Percentiles rank a stretch among this genome's conserved stretches.
phyloP scores from a whole-genome alignment of 2,888 invertebrate genomes.

The Macrophya annulata region DNA sequence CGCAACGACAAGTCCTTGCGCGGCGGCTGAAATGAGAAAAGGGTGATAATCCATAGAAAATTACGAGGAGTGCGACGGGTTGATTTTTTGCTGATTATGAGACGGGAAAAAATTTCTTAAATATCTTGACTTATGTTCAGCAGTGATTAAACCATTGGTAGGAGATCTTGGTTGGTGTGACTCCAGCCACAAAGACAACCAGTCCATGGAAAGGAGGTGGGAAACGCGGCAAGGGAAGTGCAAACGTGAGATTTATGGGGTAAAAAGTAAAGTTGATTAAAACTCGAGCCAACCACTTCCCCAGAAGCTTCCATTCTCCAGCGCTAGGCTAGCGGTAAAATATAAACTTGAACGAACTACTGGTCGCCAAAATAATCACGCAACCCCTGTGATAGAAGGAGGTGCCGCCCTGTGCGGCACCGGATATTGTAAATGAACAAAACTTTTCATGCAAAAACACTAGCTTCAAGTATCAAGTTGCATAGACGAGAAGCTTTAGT shows the following conservation, averaged over 20 bases:
- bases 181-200: slow-evolving; percentile 25
- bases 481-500: slow-evolving; percentile 18
- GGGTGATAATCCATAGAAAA: slow-evolving; percentile 2
- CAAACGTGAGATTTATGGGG: slow-evolving; percentile 66
- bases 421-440: slow-evolving; percentile 65
- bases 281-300: slow-evolving; percentile 58
- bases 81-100: slow-evolving; percentile 3
- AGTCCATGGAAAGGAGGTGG: background rate
- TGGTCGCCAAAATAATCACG: slow-evolving; percentile 50
- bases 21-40: slow-evolving; percentile 47
- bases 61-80: background rate
- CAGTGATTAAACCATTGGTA: slow-evolving; percentile 40
- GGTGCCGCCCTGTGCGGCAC: background rate
- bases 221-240: slow-evolving; percentile 53
- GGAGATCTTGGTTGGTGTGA: background rate
- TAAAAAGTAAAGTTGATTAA: slow-evolving; percentile 70
- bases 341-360: slow-evolving; percentile 53
- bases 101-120: background rate
- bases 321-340: slow-evolving; percentile 39
- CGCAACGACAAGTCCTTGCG: slow-evolving; percentile 63
- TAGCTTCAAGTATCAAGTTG: slow-evolving; percentile 60
- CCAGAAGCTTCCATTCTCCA: slow-evolving; percentile 34
- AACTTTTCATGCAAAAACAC: slow-evolving; percentile 65
- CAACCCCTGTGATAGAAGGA: background rate
- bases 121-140: slow-evolving; percentile 1